phyloP scores from a whole-genome alignment of 2,113 vertebrate species.

The Limnothrissa miodon region DNA sequence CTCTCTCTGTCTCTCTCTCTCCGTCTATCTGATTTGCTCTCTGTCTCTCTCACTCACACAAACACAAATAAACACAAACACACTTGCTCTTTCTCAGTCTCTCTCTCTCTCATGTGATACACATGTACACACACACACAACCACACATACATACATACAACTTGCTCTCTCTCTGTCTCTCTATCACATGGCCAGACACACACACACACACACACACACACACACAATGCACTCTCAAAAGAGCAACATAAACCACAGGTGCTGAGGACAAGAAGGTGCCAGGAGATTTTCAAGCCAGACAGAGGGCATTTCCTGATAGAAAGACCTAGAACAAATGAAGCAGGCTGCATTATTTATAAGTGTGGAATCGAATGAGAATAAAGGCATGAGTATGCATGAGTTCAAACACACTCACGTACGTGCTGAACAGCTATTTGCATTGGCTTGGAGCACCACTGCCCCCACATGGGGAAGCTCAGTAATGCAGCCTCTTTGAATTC shows the following conservation, averaged over 20 bases:
- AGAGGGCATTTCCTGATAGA: neutral
- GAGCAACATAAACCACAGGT: neutral
- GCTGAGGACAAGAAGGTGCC: neutral
- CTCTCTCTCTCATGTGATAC: neutral
- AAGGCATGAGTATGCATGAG: neutral
- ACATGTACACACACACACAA: neutral
- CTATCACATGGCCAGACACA: neutral
- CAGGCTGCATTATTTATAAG: neutral
- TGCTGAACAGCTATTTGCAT: neutral
- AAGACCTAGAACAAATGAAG: neutral
- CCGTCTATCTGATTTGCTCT: no score
- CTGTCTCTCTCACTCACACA: neutral
- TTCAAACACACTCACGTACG: neutral
- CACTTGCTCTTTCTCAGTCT: neutral
- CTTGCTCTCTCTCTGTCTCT: no score
- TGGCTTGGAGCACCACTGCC: neutral
- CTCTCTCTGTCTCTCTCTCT: no score
- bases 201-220: conserved; percentile 16
- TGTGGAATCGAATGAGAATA: neutral
- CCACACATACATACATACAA: neutral
- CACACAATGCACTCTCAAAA: neutral
- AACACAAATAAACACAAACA: neutral
- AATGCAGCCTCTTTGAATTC: neutral
- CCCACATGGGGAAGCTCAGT: neutral
- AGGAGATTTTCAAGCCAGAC: neutral